A percentile compares a stretch with the other conserved stretches of the same genome.
Evolutionary conservation across 2,888 invertebrate genomes (phyloP).

Genomic region (Eupsilia transversa): DNA sequence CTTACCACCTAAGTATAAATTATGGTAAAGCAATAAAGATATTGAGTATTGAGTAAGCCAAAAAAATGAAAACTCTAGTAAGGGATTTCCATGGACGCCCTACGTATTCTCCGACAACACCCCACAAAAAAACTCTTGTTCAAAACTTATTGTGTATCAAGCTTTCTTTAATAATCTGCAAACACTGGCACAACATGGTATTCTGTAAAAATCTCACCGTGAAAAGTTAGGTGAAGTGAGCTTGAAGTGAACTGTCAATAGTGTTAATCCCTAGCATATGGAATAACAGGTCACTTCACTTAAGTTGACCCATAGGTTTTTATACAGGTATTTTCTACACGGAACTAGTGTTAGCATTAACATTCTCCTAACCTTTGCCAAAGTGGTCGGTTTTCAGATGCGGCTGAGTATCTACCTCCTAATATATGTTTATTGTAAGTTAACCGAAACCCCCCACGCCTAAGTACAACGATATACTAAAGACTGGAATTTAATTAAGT

Average conservation of each 20-base stretch:
- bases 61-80: neutral
- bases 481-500: constrained; percentile 69
- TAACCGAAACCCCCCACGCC: constrained; percentile 26
- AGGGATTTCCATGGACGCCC: neutral
- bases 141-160: neutral
- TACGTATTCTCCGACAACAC: neutral
- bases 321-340: neutral
- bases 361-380: neutral
- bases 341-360: neutral
- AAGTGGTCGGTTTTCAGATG: neutral
- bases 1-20: no score
- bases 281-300: no score
- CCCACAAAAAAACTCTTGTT: neutral
- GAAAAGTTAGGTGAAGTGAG: neutral
- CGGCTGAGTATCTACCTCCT: neutral
- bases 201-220: neutral
- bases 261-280: no score
- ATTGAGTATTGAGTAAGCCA: no score
- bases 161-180: neutral
- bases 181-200: neutral
- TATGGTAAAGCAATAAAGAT: no score
- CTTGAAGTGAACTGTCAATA: no score
- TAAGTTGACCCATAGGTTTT: no score
- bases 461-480: constrained; percentile 48
- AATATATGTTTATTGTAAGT: constrained; percentile 30